Base-by-base conservation (phyloP, 2,888 invertebrate species). In the Heliconius ismenius region DNA sequence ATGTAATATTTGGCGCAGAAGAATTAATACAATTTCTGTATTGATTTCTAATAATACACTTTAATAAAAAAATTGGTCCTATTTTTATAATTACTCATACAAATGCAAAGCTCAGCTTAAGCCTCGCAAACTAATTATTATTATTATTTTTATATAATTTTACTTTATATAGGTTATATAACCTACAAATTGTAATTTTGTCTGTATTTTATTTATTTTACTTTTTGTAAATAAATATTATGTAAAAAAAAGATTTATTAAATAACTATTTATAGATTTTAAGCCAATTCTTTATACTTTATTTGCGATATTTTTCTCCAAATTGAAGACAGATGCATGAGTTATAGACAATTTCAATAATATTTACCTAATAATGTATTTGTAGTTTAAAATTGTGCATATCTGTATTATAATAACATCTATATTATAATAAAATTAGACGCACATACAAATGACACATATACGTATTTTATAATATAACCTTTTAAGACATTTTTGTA, bases 211-310 rank as follows among this genome's bases (percentile, higher is more conserved):
- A 49, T 49, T 69, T 28, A 28, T 32, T 64, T 36, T 11, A 36
- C n/a, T 21, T 65, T 3, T 65, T 65, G 65, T 65, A 65, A 24
- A 65, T 65, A 54, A 69, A 54, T 32, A 54, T 69, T 13, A 54
- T 69, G 32, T 54, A 54, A 28, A 54, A 69, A 28, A 69, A n/a
- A 21, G 4, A 69, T 39, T 49, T 49, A 24, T n/a, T 54, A 69
- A 32, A 39, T 39, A 39, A 67, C 9, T 39, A 39, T 67, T 24
- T 13, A 39, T 10, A 49, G 13, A 10, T 11, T 68, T 36, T 69
- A 28, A 69, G 49, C 21, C 28, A 28, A 28, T 21, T n/a, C 4
- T 69, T 54, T 26, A 26, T 28, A 64, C 4, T 26, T 26, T 26
- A 6, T 24, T 21, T 64, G 32, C 28, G 63, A 21, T 28, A 18